Conservation (phyloP, 2,113 vertebrate genomes). For the Engystomops pustulosus region DNA sequence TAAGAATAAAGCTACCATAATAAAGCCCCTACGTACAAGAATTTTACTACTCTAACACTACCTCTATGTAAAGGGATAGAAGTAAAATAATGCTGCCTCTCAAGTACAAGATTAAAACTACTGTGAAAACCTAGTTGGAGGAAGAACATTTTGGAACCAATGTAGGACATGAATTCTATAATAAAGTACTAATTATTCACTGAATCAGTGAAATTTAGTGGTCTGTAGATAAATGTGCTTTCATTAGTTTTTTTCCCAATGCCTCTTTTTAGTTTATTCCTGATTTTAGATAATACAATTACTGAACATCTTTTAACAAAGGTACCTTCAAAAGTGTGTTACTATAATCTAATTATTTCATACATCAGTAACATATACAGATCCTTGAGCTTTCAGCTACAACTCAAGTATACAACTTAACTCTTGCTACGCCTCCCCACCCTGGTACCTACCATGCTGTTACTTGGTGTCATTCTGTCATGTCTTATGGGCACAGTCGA, state of each 20-base stretch:
- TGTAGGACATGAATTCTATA: too few species aligned
- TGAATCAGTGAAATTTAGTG: too few species aligned
- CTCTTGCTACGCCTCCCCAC: not conserved
- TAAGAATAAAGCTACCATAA: not conserved
- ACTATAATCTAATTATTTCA: not conserved
- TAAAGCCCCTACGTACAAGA: not conserved
- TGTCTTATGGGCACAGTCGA: conserved; percentile 52
- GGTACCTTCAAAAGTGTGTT: too few species aligned
- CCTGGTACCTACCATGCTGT: conserved; percentile 65
- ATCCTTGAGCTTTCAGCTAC: not conserved
- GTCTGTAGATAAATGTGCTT: too few species aligned
- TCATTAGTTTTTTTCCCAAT: too few species aligned
- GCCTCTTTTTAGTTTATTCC: too few species aligned
- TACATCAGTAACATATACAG: not conserved
- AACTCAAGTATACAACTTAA: not conserved
- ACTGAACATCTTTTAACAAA: too few species aligned
- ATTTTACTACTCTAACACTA: not conserved
- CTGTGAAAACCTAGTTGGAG: too few species aligned
- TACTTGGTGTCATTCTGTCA: conserved; percentile 36
- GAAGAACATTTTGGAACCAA: too few species aligned
- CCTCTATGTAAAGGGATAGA: not conserved
- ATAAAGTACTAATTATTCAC: too few species aligned
- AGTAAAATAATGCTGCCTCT: conserved; percentile 1
- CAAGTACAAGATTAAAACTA: conserved; percentile 9
- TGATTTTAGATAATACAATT: too few species aligned